Evolutionary conservation across 2,797 vertebrate genomes (phyloP), one percentile per base, ranked within the genome.

Genomic region (Fundulus diaphanus): DNA sequence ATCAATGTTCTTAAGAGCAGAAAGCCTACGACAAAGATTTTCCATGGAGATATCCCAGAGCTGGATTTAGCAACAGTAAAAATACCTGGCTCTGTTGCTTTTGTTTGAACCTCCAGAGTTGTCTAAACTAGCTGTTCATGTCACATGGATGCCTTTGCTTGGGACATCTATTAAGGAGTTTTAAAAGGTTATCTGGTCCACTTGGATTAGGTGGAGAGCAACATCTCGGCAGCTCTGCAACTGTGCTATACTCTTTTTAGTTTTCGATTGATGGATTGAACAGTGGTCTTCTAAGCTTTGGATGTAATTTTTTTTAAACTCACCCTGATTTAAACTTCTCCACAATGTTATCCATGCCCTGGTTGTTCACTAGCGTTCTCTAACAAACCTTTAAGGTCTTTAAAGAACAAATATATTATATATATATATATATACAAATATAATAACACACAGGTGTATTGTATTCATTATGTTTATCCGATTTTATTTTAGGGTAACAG

Each of bases 1-100:
- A 46, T n/a, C 57, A 61, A 84, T 51, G 73, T 80, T 83, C 79
- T 78, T 79, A 79, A 73, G 82, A 78, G 71, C 76, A 12, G 48
- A 81, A 80, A 29, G 72, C 51, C 80, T 15, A 24, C 82, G 35
- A 85, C 37, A 89, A 86, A 81, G 78, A 73, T 89, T 93, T 91
- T 93, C 92, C 91, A 87, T 79, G 74, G 78, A 85, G 56, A 82
- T 57, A 54, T 88, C 76, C 82, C 84, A 84, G 82, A 87, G 15
- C 35, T 51, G 33, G 63, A 83, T 70, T 65, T 66, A 63, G 57
- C 59, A 44, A 65, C 76, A 85, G 82, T 89, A 82, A 89, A 89
- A 86, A 86, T 81, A 79, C 77, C 78, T 82, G 54, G 66, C 57
- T 66, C 61, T 79, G 68, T 65, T 57, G 63, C 76, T 73, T 56